Evolutionary conservation across 2,797 vertebrate genomes (phyloP).

Genomic region (Chromobotia macracanthus): DNA sequence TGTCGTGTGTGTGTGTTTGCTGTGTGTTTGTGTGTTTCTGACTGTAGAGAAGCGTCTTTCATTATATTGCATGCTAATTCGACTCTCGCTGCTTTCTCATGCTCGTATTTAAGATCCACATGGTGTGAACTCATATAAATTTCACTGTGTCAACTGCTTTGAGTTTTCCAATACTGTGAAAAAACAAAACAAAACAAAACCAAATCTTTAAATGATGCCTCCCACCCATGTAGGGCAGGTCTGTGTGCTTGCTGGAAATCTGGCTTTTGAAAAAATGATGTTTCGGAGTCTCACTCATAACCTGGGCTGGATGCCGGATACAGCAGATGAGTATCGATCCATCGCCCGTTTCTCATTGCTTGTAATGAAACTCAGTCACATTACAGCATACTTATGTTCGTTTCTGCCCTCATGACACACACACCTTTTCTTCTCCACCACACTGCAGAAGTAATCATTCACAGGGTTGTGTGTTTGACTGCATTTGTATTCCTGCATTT

Average conservation of each 20-base stretch:
- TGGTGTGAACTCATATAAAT: constrained; percentile 47
- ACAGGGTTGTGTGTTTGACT: constrained; percentile 8
- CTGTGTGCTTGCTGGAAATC: constrained; percentile 24
- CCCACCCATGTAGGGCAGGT: constrained; percentile 30
- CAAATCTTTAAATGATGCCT: constrained; percentile 47
- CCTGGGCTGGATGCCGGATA: constrained; percentile 39
- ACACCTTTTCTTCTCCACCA: background rate
- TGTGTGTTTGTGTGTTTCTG: too few species aligned
- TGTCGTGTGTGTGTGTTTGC: background rate
- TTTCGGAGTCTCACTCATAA: constrained; percentile 51
- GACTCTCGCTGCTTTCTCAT: constrained; percentile 25
- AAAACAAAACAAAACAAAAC: constrained; percentile 49
- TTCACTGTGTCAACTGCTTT: constrained; percentile 32
- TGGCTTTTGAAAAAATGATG: constrained; percentile 59
- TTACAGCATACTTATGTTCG: constrained; percentile 60
- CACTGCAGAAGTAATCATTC: constrained; percentile 17
- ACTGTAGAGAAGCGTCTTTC: constrained; percentile 20
- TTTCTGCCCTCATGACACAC: constrained; percentile 32
- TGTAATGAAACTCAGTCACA: constrained; percentile 60
- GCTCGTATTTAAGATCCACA: constrained; percentile 32
- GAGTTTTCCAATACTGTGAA: constrained; percentile 46
- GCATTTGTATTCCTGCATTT: constrained; percentile 9
- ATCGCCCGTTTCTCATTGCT: constrained; percentile 55
- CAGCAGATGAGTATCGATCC: constrained; percentile 60
- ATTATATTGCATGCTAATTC: constrained; percentile 7